Evolutionary conservation across 2,113 vertebrate genomes (phyloP).

Genomic region (Gorsachius goisagi): DNA sequence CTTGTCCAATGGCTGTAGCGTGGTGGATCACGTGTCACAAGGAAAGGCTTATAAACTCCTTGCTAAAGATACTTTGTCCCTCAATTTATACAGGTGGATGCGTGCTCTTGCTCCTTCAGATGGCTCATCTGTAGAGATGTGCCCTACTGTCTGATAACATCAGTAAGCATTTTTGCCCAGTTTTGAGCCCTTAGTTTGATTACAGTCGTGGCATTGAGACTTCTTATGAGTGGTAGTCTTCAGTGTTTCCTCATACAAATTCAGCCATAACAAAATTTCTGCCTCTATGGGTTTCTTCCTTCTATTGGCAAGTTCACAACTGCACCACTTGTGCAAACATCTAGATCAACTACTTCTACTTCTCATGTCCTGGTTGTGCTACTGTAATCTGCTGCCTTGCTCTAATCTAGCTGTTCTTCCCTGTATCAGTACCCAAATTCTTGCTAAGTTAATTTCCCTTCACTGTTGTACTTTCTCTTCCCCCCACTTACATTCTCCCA

Average conservation of each 20-base stretch:
- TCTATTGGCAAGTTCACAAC: not conserved
- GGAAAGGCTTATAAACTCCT: not conserved
- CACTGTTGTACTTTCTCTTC: not conserved
- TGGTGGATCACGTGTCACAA: not conserved
- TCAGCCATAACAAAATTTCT: not conserved
- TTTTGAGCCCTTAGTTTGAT: not conserved
- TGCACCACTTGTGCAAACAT: not conserved
- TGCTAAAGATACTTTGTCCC: not conserved
- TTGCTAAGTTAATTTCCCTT: not conserved
- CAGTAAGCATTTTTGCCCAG: not conserved
- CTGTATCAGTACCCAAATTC: not conserved
- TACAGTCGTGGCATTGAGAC: not conserved
- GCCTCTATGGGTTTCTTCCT: not conserved
- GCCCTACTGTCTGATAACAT: not conserved
- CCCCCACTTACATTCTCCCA: accelerated
- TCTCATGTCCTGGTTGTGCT: not conserved
- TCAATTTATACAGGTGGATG: not conserved
- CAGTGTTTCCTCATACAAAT: not conserved
- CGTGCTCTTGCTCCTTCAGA: not conserved
- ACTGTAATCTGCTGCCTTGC: not conserved
- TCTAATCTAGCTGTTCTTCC: not conserved
- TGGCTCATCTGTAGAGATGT: not conserved
- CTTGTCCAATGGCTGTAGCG: not conserved
- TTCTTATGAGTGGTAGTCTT: not conserved
- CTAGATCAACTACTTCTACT: not conserved